A percentile compares a stretch with the other conserved stretches of the same genome.
phyloP scores from a whole-genome alignment of 1,140 invertebrate species.

The Diabrotica undecimpunctata region DNA sequence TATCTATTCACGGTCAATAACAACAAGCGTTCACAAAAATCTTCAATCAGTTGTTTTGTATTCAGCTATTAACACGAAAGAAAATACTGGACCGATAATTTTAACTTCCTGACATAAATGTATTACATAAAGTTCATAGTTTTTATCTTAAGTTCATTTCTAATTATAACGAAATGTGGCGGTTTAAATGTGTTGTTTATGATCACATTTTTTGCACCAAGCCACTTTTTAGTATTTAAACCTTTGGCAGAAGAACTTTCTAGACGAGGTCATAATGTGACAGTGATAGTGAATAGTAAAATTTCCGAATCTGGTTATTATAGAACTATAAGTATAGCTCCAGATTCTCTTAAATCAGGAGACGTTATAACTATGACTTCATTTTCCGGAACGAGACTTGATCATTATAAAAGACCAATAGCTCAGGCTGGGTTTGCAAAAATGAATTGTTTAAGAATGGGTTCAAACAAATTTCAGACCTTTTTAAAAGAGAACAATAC shows the following conservation, averaged over 20 bases:
- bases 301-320: neutral
- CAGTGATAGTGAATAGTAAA: conserved; percentile 47
- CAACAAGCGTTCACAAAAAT: too few species aligned
- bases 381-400: neutral
- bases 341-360: neutral
- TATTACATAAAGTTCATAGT: too few species aligned
- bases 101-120: too few species aligned
- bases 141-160: too few species aligned
- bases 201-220: conserved; percentile 66
- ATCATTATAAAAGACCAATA: neutral
- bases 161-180: neutral
- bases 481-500: conserved; percentile 44
- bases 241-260: conserved; percentile 62
- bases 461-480: conserved; percentile 25
- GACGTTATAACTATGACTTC: neutral
- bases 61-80: too few species aligned
- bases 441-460: neutral
- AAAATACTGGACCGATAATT: too few species aligned
- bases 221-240: conserved; percentile 68
- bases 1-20: too few species aligned
- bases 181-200: conserved; percentile 56
- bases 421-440: neutral
- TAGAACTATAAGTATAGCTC: neutral
- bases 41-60: too few species aligned
- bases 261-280: conserved; percentile 64